Evolutionary conservation across 2,113 vertebrate genomes (phyloP).

Genomic region (Tychaedon coryphoeus): DNA sequence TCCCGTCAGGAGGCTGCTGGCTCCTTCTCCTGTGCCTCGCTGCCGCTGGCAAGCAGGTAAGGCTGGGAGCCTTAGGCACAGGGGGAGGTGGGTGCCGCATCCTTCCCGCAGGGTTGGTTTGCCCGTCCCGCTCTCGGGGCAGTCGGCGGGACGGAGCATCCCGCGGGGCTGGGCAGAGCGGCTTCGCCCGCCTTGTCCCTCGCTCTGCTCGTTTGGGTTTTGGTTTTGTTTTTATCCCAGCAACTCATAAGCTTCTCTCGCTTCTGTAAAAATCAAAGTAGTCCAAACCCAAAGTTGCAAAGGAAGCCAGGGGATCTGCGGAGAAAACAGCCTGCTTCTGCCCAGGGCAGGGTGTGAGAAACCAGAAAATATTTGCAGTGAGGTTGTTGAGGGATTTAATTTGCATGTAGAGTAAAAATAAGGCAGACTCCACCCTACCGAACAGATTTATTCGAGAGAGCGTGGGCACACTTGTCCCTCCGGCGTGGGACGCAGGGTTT

Average conservation of each 20-base stretch:
- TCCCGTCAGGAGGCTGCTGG: constrained; percentile 25
- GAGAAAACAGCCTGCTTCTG: neutral
- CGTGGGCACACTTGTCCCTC: neutral
- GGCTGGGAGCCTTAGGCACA: neutral
- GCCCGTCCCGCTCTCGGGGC: neutral
- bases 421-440: constrained; percentile 27
- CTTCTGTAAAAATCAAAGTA: neutral
- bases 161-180: too few species aligned
- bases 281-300: neutral
- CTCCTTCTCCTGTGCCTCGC: constrained; percentile 21
- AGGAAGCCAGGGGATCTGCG: neutral
- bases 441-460: neutral
- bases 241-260: neutral
- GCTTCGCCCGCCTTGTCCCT: neutral
- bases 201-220: neutral
- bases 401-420: constrained; percentile 34
- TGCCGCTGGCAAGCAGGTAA: constrained; percentile 40
- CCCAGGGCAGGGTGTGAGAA: constrained; percentile 10
- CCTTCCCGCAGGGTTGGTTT: neutral
- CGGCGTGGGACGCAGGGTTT: neutral
- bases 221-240: neutral
- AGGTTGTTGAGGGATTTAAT: constrained; percentile 25
- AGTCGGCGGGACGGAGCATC: neutral
- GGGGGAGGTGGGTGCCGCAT: neutral
- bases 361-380: constrained; percentile 8